Evolutionary conservation across 2,797 vertebrate species (phyloP), one percentile per base, ranked within the genome.

Genomic region (Pteronotus mesoamericanus): DNA sequence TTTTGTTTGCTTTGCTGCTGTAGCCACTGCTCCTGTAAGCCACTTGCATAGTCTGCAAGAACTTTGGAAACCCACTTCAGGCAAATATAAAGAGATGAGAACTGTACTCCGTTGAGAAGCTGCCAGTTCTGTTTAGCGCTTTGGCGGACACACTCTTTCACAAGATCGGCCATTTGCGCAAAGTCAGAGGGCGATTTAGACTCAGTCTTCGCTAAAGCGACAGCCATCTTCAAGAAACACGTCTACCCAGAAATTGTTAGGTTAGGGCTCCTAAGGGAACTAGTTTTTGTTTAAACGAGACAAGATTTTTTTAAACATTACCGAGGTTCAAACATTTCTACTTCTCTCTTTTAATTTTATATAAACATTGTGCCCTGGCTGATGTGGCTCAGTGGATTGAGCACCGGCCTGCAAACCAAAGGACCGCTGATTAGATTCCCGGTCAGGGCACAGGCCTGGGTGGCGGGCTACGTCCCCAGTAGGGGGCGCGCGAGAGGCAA

Each of bases 91-190:
- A 95, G 84, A 5, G 66, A 97, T 79, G 78, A 86, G n/a, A 82
- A 95, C 86, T 92, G 90, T 79, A 97, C 93, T 99, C 98, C 98
- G 97, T 98, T 19, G 98, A 98, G 98, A 98, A 98, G 98, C 98
- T 98, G 97, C 98, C 97, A 98, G 95, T 97, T 98, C 90, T 72
- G 79, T 98, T 98, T 98, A 98, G 96, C 97, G 98, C 97, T 97
- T 96, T 96, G 98, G 96, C 98, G 98, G 98, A 97, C 98, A 98
- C 97, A 97, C 98, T 98, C 92, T 98, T 98, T 98, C 98, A 98
- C 97, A 99, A 98, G 98, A 97, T 97, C 98, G 96, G 97, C 97
- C 98, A 98, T 98, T 98, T 99, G 98, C 98, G 99, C 86, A 59
- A 89, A 75, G 89, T 97, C 96, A 72, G 75, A 83, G 96, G 98